phyloP scores from a whole-genome alignment of 2,797 vertebrate species.

The Esox masquinongy region DNA sequence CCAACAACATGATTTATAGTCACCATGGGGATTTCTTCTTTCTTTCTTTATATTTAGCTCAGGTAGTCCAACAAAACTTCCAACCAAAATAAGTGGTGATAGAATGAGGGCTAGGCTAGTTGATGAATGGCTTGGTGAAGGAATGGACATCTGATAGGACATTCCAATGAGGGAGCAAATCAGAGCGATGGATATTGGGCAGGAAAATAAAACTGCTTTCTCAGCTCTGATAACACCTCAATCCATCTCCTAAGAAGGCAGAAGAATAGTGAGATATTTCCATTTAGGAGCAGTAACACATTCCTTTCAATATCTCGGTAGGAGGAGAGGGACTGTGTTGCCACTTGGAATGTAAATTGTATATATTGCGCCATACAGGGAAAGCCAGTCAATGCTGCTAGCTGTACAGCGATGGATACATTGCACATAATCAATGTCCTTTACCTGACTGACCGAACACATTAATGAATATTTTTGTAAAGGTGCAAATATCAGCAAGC shows the following conservation, averaged over 20 bases:
- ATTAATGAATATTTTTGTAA: too few relatives aligned
- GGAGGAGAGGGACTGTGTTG: conserved; percentile 19
- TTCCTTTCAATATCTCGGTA: conserved; percentile 41
- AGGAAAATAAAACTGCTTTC: conserved; percentile 52
- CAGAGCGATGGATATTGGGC: conserved; percentile 38
- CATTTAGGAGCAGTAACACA: conserved; percentile 30
- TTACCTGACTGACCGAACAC: not conserved
- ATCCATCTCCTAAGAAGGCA: conserved; percentile 52
- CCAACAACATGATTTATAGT: conserved; percentile 44
- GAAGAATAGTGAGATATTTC: conserved; percentile 35
- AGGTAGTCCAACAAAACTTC: not conserved
- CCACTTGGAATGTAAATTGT: conserved; percentile 43
- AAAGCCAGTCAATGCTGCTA: conserved; percentile 28
- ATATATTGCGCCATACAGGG: conserved; percentile 18
- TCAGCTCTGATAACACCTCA: conserved; percentile 60
- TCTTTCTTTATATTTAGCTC: not conserved
- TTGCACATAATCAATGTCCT: conserved; percentile 34
- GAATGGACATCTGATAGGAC: conserved; percentile 45
- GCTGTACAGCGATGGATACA: conserved; percentile 15
- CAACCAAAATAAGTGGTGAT: not conserved
- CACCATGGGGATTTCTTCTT: conserved; percentile 12
- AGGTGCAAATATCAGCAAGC: too few relatives aligned
- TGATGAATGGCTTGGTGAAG: conserved; percentile 50
- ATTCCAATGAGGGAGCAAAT: conserved; percentile 24
- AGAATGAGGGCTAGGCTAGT: conserved; percentile 14